Conservation (phyloP, 2,113 vertebrate genomes). For the Dipodomys merriami region DNA sequence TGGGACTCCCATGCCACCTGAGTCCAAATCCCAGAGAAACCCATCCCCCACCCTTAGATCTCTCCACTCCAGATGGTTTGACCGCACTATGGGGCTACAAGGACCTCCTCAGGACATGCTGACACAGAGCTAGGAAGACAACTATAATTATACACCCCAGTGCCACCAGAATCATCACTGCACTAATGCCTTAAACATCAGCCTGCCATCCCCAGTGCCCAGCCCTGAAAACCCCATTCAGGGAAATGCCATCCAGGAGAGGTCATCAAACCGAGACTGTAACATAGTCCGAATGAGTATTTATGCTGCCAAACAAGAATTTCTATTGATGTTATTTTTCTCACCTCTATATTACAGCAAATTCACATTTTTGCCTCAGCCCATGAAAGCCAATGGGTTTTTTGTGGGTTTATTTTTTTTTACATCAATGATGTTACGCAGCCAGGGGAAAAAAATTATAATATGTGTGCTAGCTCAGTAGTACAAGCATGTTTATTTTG, state of each 20-base stretch:
- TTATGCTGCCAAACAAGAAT: conserved; percentile 17
- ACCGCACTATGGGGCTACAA: too few species aligned
- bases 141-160: not conserved
- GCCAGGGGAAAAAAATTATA: conserved; percentile 6
- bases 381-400: conserved; percentile 58
- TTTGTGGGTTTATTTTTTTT: not conserved
- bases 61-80: not conserved
- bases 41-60: too few species aligned
- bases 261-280: not conserved
- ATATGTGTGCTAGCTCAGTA: conserved; percentile 42
- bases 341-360: conserved; percentile 7
- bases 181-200: not conserved
- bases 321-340: not conserved
- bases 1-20: not conserved
- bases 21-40: not conserved
- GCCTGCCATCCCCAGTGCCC: not conserved
- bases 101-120: not conserved
- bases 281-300: not conserved
- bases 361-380: not conserved
- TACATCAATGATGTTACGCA: conserved; percentile 48
- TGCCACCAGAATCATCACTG: not conserved
- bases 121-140: not conserved
- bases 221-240: not conserved
- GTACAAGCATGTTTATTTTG: conserved; percentile 53
- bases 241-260: conserved; percentile 11